Evolutionary conservation across 2,797 vertebrate species (phyloP).

Genomic region (Artibeus lituratus): DNA sequence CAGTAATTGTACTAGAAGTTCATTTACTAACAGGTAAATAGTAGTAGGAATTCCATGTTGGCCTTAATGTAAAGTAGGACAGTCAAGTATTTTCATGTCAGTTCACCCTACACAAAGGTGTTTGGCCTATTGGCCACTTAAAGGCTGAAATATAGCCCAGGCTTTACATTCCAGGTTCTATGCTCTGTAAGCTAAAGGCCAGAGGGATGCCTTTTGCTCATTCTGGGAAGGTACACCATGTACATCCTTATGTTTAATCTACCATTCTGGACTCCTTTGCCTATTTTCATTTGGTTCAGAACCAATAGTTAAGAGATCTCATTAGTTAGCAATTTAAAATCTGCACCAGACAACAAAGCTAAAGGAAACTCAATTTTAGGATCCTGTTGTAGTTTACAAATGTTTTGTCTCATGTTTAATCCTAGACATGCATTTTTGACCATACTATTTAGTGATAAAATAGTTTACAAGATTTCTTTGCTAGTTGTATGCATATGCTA

Average conservation of each 20-base stretch:
- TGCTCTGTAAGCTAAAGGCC: not conserved
- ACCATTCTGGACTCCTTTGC: not conserved
- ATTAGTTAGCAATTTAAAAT: conserved; percentile 26
- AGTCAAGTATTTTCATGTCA: not conserved
- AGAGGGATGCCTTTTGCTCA: not conserved
- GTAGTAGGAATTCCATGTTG: not conserved
- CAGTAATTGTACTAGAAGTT: not conserved
- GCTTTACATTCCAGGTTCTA: not conserved
- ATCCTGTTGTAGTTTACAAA: not conserved
- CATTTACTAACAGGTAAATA: not conserved
- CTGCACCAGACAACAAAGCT: not conserved
- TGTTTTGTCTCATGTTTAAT: not conserved
- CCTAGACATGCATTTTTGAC: not conserved
- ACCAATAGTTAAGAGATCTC: not conserved
- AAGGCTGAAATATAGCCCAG: not conserved
- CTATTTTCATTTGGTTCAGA: not conserved
- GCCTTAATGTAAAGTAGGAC: not conserved
- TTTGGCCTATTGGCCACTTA: not conserved
- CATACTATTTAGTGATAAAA: not conserved
- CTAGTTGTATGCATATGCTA: not conserved
- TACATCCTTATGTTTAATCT: not conserved
- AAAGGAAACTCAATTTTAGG: not conserved
- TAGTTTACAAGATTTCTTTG: not conserved
- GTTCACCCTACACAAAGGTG: not conserved
- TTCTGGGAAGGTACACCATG: not conserved